These are phyloP conservation scores for Nemopilema nomurai DNA, from an alignment of 30 jellyfish, hydroid and myxozoan genomes.

Conservation along the genomic window DNA sequence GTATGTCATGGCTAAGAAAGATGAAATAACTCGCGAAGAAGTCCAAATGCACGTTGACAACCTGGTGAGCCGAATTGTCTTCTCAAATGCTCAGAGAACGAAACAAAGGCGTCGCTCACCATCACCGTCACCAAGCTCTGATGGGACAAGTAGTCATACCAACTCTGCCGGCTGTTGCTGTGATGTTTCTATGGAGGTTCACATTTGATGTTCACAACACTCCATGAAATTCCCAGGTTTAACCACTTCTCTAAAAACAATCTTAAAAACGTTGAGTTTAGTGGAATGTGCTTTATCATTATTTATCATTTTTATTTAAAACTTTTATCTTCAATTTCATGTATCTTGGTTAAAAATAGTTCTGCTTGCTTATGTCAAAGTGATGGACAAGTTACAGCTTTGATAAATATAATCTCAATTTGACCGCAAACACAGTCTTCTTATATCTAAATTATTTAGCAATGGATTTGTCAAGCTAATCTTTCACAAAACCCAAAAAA, in stretches of 20 bases:
- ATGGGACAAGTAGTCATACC: constrained; percentile 30
- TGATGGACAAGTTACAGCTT: no score
- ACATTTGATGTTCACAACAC: neutral
- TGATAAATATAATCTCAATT: no score
- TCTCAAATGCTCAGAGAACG: constrained; percentile 76
- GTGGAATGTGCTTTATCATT: no score
- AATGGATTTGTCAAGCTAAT: no score
- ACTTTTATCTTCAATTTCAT: no score
- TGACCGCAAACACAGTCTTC: no score
- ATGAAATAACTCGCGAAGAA: constrained; percentile 37
- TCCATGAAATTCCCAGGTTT: neutral
- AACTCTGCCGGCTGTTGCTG: constrained; percentile 58
- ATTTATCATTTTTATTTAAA: neutral
- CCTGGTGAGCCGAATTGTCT: constrained; percentile 70
- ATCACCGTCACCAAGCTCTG: constrained; percentile 54
- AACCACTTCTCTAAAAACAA: neutral
- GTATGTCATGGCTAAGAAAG: constrained; percentile 81
- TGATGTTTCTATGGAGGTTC: constrained; percentile 34
- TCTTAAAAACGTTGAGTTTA: neutral
- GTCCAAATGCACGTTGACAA: constrained; percentile 71
- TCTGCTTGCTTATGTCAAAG: no score
- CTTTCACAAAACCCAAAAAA: no score
- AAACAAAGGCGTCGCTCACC: constrained; percentile 65
- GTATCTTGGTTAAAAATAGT: no score
- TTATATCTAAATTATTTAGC: no score